phyloP scores from a whole-genome alignment of 2,113 vertebrate genomes.

The Charadrius vociferus region DNA sequence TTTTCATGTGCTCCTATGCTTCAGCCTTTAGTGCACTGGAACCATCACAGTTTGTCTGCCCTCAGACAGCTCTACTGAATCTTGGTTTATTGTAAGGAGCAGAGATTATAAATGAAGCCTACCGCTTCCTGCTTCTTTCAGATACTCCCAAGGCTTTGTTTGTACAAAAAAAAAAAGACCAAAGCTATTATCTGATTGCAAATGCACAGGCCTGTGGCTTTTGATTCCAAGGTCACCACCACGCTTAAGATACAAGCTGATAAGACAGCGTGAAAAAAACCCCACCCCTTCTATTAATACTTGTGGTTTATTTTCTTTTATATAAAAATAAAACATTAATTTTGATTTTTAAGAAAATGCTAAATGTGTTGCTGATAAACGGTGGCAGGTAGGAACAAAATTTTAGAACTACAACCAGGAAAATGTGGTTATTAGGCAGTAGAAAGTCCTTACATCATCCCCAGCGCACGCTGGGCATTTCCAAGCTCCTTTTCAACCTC shows the following conservation, averaged over 20 bases:
- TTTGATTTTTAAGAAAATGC: not conserved
- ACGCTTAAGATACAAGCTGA: not conserved
- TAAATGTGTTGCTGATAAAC: not conserved
- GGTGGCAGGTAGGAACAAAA: not conserved
- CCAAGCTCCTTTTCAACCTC: not conserved
- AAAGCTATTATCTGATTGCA: not conserved
- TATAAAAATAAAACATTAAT: not conserved
- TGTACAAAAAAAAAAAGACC: not conserved
- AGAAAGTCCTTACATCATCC: not conserved
- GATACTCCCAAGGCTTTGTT: not conserved
- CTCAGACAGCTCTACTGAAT: not conserved
- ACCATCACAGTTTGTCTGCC: not conserved
- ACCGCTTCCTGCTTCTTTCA: not conserved
- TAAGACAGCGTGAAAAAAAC: not conserved
- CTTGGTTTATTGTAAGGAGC: not conserved
- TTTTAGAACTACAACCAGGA: not conserved
- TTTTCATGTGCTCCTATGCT: not conserved
- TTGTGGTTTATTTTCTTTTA: not conserved
- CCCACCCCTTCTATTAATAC: fast-evolving
- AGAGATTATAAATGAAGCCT: not conserved
- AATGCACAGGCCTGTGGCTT: not conserved
- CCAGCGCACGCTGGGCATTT: not conserved
- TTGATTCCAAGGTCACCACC: not conserved
- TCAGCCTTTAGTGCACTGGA: no score
- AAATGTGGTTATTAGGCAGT: not conserved